phyloP scores from a whole-genome alignment of 2,888 invertebrate genomes.

The Eupeodes luniger region DNA sequence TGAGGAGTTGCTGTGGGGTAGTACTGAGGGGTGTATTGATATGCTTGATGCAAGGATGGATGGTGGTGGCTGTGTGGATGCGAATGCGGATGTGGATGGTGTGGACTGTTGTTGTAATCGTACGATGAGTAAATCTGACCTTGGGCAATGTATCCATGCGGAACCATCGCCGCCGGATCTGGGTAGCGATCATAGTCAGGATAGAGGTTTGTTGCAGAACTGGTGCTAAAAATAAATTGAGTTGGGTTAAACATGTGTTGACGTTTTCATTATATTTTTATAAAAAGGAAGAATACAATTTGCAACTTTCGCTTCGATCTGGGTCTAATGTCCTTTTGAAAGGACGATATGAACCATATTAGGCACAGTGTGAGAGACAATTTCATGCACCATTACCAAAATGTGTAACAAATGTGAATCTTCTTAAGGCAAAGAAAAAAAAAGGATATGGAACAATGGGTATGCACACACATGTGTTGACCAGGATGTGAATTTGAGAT shows the following conservation, averaged over 20 bases:
- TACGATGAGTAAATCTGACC: constrained; percentile 77
- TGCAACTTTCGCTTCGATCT: constrained; percentile 44
- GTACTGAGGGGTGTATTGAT: constrained; percentile 74
- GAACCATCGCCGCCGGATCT: constrained; percentile 78
- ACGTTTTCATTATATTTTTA: too few species aligned
- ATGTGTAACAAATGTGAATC: constrained; percentile 76
- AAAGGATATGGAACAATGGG: constrained; percentile 57
- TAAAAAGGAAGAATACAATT: constrained; percentile 24
- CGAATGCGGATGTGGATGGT: constrained; percentile 74
- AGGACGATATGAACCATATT: constrained; percentile 2
- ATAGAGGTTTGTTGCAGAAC: constrained; percentile 71
- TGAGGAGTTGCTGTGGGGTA: constrained; percentile 75
- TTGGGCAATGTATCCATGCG: constrained; percentile 79
- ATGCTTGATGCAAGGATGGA: constrained; percentile 60
- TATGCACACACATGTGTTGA: constrained; percentile 69
- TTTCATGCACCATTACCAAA: constrained; percentile 82
- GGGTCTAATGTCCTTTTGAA: constrained; percentile 11
- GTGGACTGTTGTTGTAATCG: constrained; percentile 75
- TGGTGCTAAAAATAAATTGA: constrained; percentile 76
- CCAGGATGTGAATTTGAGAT: constrained; percentile 73
- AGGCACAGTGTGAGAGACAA: constrained; percentile 79
- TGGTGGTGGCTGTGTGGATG: constrained; percentile 77
- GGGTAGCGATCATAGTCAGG: constrained; percentile 77
- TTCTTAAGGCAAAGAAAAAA: not conserved
- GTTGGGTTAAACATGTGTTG: constrained; percentile 1